Base-by-base conservation (phyloP, 2,113 vertebrate species). In the Nansenia antarctica region DNA sequence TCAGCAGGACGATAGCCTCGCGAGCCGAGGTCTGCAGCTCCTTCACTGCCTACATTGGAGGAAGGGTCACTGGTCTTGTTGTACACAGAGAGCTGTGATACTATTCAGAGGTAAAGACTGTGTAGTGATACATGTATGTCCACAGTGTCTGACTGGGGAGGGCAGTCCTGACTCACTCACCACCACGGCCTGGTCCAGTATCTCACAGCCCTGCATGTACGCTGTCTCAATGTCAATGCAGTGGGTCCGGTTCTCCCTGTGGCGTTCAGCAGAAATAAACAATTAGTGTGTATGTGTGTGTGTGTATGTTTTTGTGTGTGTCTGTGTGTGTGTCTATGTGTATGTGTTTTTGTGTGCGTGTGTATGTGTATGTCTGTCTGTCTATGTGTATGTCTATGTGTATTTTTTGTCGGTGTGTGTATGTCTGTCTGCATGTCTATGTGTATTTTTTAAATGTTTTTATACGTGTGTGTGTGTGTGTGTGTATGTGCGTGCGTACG, bases 191-290 rank as follows among this genome's bases (percentile, higher is more conserved):
- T 97, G 95, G 87, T 98, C 95, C 90, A 98, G 83, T 75, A 95
- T 94, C 90, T 98, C 94, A 72, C 96, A 98, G 32, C 96, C 96
- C 78, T 96, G 95, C 70, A 94, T 83, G 60, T 98, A 97, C 0
- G 96, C 96, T 0, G 95, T 97, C 86, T 98, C 96, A 34, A 98
- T 96, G 77, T 99, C 96, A 35, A 98, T 96, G 87, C 95, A 98
- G 85, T 98, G 95, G 0, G 93, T 94, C 5, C 96, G 90, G 85
- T 94, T 94, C 87, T 97, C 96, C 84, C 97, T 98, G 86, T 52
- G 3, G n/a, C 14, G n/a, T 52, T 52, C 15, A 20, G 8, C n/a
- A 0, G 18, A 52, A 52, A n/a, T n/a, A 22, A n/a, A n/a, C n/a
- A n/a, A n/a, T n/a, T n/a, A 8, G 47, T 52, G 47, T 22, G 47